Evolutionary conservation across 2,888 invertebrate species (phyloP).

Genomic region (Hemaris fuciformis): DNA sequence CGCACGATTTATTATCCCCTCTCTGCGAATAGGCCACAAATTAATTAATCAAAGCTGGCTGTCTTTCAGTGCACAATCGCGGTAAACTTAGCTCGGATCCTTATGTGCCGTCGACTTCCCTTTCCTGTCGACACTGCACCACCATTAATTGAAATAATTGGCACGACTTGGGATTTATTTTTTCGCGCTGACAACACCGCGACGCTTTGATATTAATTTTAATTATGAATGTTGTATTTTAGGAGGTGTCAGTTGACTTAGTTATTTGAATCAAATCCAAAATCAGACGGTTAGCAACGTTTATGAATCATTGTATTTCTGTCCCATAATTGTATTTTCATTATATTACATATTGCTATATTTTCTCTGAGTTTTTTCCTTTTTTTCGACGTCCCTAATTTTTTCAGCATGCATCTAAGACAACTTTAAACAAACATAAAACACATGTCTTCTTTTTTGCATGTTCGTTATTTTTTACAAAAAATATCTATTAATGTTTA

Average conservation of each 20-base stretch:
- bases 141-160: constrained; percentile 79
- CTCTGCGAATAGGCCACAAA: constrained; percentile 64
- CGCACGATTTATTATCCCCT: constrained; percentile 75
- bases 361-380: background rate
- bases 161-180: constrained; percentile 63
- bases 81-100: constrained; percentile 59
- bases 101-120: constrained; percentile 60
- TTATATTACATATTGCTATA: background rate
- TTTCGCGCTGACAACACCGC: constrained; percentile 67
- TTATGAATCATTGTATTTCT: background rate
- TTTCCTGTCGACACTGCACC: constrained; percentile 73
- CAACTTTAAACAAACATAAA: background rate
- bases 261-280: constrained; percentile 1
- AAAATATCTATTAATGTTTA: background rate
- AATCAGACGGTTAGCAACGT: background rate
- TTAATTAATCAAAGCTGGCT: constrained; percentile 79
- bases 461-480: no score
- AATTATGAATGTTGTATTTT: constrained; percentile 32
- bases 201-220: constrained; percentile 47
- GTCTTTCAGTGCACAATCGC: constrained; percentile 74
- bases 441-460: background rate
- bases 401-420: background rate
- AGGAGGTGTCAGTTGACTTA: constrained; percentile 1
- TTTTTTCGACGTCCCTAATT: background rate
- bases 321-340: background rate